Conservation (phyloP, 92 coral and sea anemone species). For the Pocillopora grandis region DNA sequence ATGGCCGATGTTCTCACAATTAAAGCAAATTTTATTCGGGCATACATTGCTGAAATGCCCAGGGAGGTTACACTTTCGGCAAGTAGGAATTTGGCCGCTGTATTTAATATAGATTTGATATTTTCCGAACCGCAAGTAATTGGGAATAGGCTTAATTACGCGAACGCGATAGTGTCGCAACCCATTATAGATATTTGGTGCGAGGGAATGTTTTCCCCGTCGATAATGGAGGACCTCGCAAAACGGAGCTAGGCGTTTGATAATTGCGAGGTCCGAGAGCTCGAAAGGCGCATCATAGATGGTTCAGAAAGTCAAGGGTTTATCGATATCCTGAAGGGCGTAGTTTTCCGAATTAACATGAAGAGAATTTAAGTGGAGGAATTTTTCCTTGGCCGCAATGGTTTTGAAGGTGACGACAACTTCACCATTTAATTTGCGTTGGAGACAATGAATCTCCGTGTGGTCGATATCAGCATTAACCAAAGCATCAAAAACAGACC, state of each 20-base stretch:
- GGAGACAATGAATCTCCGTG: no score
- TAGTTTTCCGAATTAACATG: no score
- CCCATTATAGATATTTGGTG: neutral
- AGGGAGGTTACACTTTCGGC: neutral
- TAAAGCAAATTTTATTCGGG: neutral
- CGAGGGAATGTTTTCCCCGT: neutral
- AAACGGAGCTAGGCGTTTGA: neutral
- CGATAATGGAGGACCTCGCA: neutral
- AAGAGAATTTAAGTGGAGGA: no score
- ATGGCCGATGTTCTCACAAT: neutral
- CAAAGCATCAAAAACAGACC: no score
- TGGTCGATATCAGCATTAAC: no score
- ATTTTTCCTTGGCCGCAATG: neutral
- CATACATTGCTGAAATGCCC: neutral
- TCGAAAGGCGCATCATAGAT: constrained; percentile 22
- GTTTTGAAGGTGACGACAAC: neutral
- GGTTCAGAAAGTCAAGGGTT: neutral
- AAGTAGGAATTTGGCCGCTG: neutral
- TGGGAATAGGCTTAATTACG: neutral
- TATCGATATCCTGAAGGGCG: neutral
- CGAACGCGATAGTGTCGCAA: neutral
- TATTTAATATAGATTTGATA: neutral
- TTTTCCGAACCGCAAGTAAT: no score
- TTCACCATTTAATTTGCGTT: no score
- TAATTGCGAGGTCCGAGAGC: constrained; percentile 13